Percentiles rank a stretch among this genome's conserved stretches.
These are phyloP conservation scores for Zonitis immaculata DNA, from an alignment of 2,888 invertebrate species.

Conservation along the genomic window DNA sequence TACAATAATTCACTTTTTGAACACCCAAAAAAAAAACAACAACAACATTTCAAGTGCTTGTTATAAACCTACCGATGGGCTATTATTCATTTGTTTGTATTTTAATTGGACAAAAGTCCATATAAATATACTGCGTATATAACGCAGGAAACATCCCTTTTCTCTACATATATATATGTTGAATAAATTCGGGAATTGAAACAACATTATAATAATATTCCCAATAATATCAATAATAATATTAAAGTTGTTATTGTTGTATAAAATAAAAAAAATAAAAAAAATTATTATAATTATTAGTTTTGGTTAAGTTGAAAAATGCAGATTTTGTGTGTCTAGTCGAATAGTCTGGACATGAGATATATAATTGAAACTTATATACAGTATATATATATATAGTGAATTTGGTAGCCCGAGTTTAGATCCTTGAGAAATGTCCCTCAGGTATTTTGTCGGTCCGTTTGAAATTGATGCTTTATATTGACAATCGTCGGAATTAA, in stretches of 20 bases:
- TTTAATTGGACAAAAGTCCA: not conserved
- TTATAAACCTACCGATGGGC: not conserved
- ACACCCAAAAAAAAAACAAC: too few relatives aligned
- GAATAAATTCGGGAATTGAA: not conserved
- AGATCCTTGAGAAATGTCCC: not conserved
- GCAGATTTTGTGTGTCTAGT: not conserved
- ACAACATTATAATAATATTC: too few relatives aligned
- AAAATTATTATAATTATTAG: not conserved
- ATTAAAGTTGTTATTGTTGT: too few relatives aligned
- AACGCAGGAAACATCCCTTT: not conserved
- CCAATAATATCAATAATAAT: too few relatives aligned
- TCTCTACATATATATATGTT: too few relatives aligned
- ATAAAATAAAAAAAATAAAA: too few relatives aligned
- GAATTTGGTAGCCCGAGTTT: not conserved
- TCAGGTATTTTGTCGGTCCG: slow-evolving; percentile 24
- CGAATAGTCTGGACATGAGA: not conserved
- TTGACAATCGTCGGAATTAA: slow-evolving; percentile 28
- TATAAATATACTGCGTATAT: not conserved
- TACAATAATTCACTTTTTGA: slow-evolving; percentile 2
- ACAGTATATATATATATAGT: too few relatives aligned
- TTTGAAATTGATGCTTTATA: slow-evolving; percentile 27
- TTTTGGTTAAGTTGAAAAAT: not conserved
- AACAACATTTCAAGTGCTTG: slow-evolving; percentile 3
- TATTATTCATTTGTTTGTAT: not conserved
- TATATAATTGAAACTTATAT: not conserved